phyloP scores from a whole-genome alignment of 2,797 vertebrate species.

The Oreonectes daqikongensis region DNA sequence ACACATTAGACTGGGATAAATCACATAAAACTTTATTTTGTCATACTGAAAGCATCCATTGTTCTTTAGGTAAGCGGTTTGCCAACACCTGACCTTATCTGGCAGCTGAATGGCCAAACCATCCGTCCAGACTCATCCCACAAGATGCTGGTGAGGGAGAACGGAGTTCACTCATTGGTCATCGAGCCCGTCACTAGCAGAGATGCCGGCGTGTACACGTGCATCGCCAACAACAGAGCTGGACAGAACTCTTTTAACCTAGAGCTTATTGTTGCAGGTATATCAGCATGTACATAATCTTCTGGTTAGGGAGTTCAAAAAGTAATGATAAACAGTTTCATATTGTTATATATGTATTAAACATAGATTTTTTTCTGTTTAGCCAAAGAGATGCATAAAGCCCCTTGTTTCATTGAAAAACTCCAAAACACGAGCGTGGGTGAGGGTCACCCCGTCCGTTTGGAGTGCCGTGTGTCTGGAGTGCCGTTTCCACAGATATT shows the following conservation, averaged over 20 bases:
- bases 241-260: slow-evolving; percentile 97
- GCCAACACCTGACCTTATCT: slow-evolving; percentile 93
- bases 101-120: slow-evolving; percentile 92
- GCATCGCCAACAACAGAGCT: slow-evolving; percentile 92
- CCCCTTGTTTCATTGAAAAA: slow-evolving; percentile 91
- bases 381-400: slow-evolving; percentile 97
- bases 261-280: slow-evolving; percentile 96
- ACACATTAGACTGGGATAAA: slow-evolving; percentile 17
- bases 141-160: slow-evolving; percentile 97
- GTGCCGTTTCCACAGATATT: slow-evolving; percentile 95
- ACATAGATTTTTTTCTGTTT: slow-evolving; percentile 11
- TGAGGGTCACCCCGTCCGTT: slow-evolving; percentile 91
- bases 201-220: slow-evolving; percentile 95
- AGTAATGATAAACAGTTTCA: background rate
- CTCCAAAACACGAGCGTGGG: slow-evolving; percentile 96
- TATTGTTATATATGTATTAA: background rate
- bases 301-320: background rate
- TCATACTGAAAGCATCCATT: background rate
- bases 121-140: slow-evolving; percentile 91
- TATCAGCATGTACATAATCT: background rate
- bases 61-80: slow-evolving; percentile 89
- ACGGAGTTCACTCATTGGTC: slow-evolving; percentile 94
- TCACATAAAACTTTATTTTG: background rate
- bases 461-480: slow-evolving; percentile 90
- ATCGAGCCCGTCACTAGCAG: slow-evolving; percentile 92